Base-by-base conservation (phyloP, 2,888 invertebrate species). In the Ferdinandea cuprea region DNA sequence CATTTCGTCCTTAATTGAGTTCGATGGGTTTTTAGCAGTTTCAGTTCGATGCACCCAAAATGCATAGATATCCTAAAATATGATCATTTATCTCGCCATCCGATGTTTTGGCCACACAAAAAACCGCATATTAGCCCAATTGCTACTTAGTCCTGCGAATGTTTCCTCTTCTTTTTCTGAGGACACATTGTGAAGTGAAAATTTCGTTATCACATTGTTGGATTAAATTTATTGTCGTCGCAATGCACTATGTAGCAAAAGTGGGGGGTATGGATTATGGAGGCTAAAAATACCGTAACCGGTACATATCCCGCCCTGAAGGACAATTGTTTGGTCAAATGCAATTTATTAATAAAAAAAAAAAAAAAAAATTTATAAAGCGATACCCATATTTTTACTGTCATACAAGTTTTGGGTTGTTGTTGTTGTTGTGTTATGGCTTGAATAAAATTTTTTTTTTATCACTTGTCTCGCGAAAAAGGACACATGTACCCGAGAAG, bases 191-290 rank as follows among this genome's bases (percentile, higher is more conserved):
- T 74, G 74, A 69, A 74, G 61, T 69, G 69, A 63, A 80, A 74
- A 80, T 69, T 68, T 79, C 56, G 68, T 80, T 80, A 80, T 80
- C 80, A 80, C 80, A 80, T 76, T 80, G 80, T 80, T 48, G 74
- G 63, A 80, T 76, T 76, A 42, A 80, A 80, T 80, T 80, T 80
- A 80, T 76, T 69, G 80, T 76, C 76, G 69, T 69, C 80, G 80
- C 80, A 80, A 58, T 80, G 74, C 80, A 79, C 9, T 19, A 11
- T 11, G 7, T 17, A 19, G 44, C 3, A 9, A 11, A 8, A 35
- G 9, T 11, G 35, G 3, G 2, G 42, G 44, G 11, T 8, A n/a
- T 13, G 13, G 3, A 25, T 25, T 7, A 54, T 8, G 44, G 32
- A 42, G 50, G 35, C 68, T 65, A 58, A 77, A 35, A 77, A 63